A percentile compares a stretch with the other conserved stretches of the same genome.
Evolutionary conservation across 2,888 invertebrate species (phyloP).

Genomic region (Acanthoscelides obtectus): DNA sequence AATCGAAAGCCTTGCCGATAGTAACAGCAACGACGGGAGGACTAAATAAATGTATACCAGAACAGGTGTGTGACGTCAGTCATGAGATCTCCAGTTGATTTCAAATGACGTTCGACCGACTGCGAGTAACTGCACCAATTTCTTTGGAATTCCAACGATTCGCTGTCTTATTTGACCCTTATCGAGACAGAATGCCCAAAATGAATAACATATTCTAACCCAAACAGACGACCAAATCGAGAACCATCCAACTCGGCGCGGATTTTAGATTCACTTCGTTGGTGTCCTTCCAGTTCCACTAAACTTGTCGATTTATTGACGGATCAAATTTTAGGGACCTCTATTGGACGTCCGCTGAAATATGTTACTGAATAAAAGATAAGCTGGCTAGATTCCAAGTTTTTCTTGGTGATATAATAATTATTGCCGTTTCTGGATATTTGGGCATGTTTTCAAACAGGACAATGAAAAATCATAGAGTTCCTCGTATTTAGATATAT

Average conservation of each 20-base stretch:
- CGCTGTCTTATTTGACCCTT: background rate
- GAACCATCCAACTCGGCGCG: slow-evolving; percentile 13
- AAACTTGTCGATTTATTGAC: slow-evolving; percentile 16
- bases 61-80: too few species aligned
- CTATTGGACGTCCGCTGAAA: background rate
- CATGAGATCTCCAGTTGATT: too few species aligned
- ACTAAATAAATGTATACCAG: too few species aligned
- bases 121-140: too few species aligned
- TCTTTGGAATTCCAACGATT: background rate
- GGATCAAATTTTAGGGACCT: slow-evolving; percentile 15
- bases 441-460: background rate
- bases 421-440: background rate
- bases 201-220: slow-evolving; percentile 7
- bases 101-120: too few species aligned
- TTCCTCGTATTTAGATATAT: too few species aligned
- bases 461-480: too few species aligned
- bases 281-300: slow-evolving; percentile 16
- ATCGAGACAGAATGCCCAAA: background rate
- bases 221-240: slow-evolving; percentile 13
- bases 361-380: background rate
- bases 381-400: background rate
- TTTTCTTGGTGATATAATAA: background rate
- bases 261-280: slow-evolving; percentile 19
- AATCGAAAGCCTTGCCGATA: too few species aligned
- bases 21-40: too few species aligned